Percentiles rank a stretch among this genome's conserved stretches.
Evolutionary conservation across 2,113 vertebrate genomes (phyloP).

Genomic region (Seriola rivoliana): DNA sequence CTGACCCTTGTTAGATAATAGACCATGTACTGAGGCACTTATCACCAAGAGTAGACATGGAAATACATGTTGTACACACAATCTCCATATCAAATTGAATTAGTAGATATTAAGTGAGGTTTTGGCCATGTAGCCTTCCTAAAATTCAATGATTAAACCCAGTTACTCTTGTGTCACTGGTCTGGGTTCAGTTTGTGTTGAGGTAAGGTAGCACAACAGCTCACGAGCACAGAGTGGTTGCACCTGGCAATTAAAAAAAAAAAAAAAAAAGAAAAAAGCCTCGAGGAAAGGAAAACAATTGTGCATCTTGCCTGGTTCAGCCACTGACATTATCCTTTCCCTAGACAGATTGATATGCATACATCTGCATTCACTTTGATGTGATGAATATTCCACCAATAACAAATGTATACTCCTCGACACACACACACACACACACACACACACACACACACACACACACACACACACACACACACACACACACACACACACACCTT

Average conservation of each 20-base stretch:
- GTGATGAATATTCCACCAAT: constrained; percentile 67
- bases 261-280: constrained; percentile 23
- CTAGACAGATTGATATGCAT: constrained; percentile 68
- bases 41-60: not conserved
- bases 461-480: constrained; percentile 3
- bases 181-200: constrained; percentile 33
- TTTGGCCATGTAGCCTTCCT: not conserved
- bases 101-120: not conserved
- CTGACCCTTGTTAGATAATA: not conserved
- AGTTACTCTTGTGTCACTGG: not conserved
- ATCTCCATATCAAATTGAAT: not conserved
- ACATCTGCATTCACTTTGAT: constrained; percentile 74
- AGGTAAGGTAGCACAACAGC: constrained; percentile 17
- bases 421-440: constrained; percentile 2
- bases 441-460: constrained; percentile 14
- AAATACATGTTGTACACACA: not conserved
- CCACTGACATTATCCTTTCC: constrained; percentile 58
- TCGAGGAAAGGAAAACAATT: constrained; percentile 54
- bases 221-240: constrained; percentile 71
- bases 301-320: constrained; percentile 44
- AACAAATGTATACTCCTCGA: constrained; percentile 37
- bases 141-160: not conserved
- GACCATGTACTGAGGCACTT: not conserved
- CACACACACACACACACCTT: constrained; percentile 11
- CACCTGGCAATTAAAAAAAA: constrained; percentile 78